Evolutionary conservation across 2,888 invertebrate species (phyloP).

Genomic region (Drosophila pseudotalamancana): DNA sequence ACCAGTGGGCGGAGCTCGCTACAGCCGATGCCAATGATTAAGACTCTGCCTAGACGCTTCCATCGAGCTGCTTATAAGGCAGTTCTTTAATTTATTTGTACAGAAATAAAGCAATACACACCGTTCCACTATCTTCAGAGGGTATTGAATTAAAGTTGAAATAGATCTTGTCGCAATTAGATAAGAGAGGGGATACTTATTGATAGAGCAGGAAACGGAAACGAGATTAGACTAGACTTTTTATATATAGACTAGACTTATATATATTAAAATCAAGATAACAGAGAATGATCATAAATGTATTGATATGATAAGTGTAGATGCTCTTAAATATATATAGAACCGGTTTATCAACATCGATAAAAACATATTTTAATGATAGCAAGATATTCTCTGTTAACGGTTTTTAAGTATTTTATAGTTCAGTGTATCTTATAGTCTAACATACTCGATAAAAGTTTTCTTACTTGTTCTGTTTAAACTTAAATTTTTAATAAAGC

Average conservation of each 20-base stretch:
- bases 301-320: too few species aligned
- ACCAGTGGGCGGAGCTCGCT: conserved; percentile 59
- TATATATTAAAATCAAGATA: too few species aligned
- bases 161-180: conserved; percentile 41
- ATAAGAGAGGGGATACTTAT: neutral
- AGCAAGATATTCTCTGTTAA: too few species aligned
- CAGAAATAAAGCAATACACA: conserved; percentile 43
- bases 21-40: conserved; percentile 41
- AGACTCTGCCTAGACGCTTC: conserved; percentile 19
- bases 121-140: neutral
- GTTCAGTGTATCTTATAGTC: too few species aligned
- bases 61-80: conserved; percentile 29
- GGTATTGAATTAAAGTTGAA: conserved; percentile 46
- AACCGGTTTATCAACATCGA: too few species aligned
- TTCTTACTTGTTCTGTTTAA: too few species aligned
- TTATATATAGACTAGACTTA: neutral
- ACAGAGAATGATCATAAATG: too few species aligned
- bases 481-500: too few species aligned
- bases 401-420: too few species aligned
- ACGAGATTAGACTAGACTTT: neutral
- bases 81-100: conserved; percentile 46
- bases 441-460: too few species aligned
- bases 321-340: too few species aligned
- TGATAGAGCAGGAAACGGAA: conserved; percentile 24
- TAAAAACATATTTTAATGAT: too few species aligned